Conservation (phyloP, 2,113 vertebrate genomes). For the Coryphaenoides rupestris region DNA sequence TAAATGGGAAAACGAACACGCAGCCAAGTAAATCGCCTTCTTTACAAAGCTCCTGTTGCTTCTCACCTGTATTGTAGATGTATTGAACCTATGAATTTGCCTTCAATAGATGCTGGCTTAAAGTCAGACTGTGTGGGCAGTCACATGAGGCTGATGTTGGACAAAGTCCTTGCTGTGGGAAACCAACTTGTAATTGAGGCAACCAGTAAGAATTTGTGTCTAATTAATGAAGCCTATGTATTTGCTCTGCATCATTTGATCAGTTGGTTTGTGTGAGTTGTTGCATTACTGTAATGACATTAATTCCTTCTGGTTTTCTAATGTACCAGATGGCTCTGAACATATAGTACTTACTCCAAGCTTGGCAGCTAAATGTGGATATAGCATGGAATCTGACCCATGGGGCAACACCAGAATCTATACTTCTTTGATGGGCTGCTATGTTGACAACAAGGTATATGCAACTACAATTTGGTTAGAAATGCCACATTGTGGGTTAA, state of each 20-base stretch:
- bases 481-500: neutral
- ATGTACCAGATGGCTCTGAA: conserved; percentile 56
- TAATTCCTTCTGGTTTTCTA: too few relatives aligned
- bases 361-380: conserved; percentile 72
- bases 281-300: too few relatives aligned
- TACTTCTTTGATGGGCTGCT: conserved; percentile 67
- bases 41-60: neutral
- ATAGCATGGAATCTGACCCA: too few relatives aligned
- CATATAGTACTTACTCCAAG: conserved; percentile 45
- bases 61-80: neutral
- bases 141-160: conserved; percentile 60
- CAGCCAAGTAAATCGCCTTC: conserved; percentile 56
- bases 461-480: neutral
- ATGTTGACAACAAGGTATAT: conserved; percentile 56
- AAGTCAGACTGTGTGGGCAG: conserved; percentile 60
- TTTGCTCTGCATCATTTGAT: too few relatives aligned
- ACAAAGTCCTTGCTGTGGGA: conserved; percentile 60
- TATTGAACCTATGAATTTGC: neutral
- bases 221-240: too few relatives aligned
- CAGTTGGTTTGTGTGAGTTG: too few relatives aligned
- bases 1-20: conserved; percentile 21
- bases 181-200: conserved; percentile 67
- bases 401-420: conserved; percentile 68
- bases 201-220: conserved; percentile 72
- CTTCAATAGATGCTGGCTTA: conserved; percentile 47